Percentiles rank a stretch among this genome's conserved stretches.
phyloP scores from a whole-genome alignment of 2,888 invertebrate species.

The Cecidostiba fungosa region DNA sequence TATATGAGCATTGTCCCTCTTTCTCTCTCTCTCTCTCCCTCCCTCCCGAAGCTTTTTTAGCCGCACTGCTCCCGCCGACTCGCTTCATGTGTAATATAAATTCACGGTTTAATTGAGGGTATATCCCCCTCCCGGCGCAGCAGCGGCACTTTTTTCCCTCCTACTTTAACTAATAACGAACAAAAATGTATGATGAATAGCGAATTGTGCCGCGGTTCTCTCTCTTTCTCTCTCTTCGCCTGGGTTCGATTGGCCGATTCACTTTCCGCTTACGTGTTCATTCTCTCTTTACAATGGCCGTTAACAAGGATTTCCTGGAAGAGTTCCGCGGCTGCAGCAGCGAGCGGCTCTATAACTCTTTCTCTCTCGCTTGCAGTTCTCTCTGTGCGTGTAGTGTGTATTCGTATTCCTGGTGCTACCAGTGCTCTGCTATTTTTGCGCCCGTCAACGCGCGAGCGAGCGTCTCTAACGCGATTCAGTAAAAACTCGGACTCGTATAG shows the following conservation, averaged over 20 bases:
- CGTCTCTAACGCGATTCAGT: constrained; percentile 63
- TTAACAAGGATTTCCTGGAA: constrained; percentile 71
- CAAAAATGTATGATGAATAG: constrained; percentile 66
- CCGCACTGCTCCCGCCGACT: constrained; percentile 1
- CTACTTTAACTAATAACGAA: constrained; percentile 63
- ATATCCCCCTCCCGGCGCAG: neutral
- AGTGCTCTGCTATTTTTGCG: constrained; percentile 65
- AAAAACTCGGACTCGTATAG: constrained; percentile 64
- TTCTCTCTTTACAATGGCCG: constrained; percentile 66
- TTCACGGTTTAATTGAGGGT: constrained; percentile 60
- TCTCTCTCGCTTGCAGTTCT: constrained; percentile 23
- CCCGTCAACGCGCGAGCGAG: constrained; percentile 33
- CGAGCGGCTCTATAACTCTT: neutral
- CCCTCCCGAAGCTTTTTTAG: neutral
- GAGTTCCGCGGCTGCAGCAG: constrained; percentile 60
- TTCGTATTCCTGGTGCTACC: constrained; percentile 62
- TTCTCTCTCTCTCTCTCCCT: neutral
- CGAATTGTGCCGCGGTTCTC: constrained; percentile 61
- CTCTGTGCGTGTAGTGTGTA: constrained; percentile 21
- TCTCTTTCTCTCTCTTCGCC: constrained; percentile 21
- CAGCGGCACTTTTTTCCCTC: constrained; percentile 24
- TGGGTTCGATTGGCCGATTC: constrained; percentile 63
- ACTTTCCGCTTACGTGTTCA: constrained; percentile 68
- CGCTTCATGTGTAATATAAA: constrained; percentile 53
- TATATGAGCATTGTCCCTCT: constrained; percentile 60